Conservation (phyloP, 2,113 vertebrate genomes). For the Arothron firmamentum region DNA sequence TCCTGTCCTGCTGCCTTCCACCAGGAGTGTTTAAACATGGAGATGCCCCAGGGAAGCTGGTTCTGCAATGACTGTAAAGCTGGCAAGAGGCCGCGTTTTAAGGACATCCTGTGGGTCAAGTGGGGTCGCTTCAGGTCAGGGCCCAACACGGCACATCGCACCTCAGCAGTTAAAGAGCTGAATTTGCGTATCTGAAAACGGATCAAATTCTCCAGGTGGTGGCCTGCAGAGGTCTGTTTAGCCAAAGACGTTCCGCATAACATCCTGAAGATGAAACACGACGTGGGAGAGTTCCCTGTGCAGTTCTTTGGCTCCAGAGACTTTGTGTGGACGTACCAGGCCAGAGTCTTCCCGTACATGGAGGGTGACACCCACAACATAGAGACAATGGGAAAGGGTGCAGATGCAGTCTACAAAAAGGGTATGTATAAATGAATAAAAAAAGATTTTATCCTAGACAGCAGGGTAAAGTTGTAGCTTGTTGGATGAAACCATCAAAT, state of each 20-base stretch:
- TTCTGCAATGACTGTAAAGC: slow-evolving; percentile 98
- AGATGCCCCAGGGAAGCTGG: slow-evolving; percentile 98
- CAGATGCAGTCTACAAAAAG: slow-evolving; percentile 93
- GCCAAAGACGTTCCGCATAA: slow-evolving; percentile 89
- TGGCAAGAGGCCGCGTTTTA: slow-evolving; percentile 94
- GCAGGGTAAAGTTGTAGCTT: too few species aligned
- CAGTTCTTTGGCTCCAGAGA: slow-evolving; percentile 98
- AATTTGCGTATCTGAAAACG: background rate
- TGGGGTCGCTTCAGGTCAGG: slow-evolving; percentile 92
- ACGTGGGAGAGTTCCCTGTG: slow-evolving; percentile 95
- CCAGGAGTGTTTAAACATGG: slow-evolving; percentile 95
- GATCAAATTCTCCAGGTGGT: slow-evolving; percentile 81
- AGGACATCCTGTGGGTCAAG: slow-evolving; percentile 98
- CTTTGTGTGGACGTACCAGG: slow-evolving; percentile 98
- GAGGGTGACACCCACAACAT: slow-evolving; percentile 97
- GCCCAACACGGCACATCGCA: background rate
- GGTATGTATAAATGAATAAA: slow-evolving; percentile 66
- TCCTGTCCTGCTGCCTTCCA: slow-evolving; percentile 98
- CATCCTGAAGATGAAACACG: slow-evolving; percentile 92
- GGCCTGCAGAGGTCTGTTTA: slow-evolving; percentile 96
- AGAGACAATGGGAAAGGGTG: slow-evolving; percentile 96
- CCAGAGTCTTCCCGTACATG: slow-evolving; percentile 97
- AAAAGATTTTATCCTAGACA: too few species aligned
- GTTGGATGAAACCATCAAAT: too few species aligned
- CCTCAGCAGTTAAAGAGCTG: background rate